Percentiles rank a stretch among this genome's conserved stretches.
These are phyloP conservation scores for Watsonalla binaria DNA, from an alignment of 2,888 invertebrate species.

Conservation along the genomic window DNA sequence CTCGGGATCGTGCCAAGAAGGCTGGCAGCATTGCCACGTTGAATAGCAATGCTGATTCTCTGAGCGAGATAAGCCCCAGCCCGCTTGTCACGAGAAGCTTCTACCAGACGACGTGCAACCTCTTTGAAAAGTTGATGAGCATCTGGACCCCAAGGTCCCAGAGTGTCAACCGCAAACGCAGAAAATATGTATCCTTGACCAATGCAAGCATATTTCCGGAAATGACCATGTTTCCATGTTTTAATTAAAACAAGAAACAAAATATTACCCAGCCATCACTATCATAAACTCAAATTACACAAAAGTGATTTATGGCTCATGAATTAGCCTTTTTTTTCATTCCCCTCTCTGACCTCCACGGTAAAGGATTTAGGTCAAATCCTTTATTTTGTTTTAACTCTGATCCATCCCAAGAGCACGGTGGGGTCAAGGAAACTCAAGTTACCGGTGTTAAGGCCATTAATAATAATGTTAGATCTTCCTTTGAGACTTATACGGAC, in stretches of 20 bases:
- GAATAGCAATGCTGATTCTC: no score
- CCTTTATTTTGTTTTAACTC: background rate
- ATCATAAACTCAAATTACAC: background rate
- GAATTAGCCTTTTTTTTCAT: background rate
- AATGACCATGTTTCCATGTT: no score
- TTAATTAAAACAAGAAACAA: background rate
- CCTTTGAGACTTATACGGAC: background rate
- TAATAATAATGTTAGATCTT: background rate
- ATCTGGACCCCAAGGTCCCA: no score
- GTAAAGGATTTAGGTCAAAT: background rate
- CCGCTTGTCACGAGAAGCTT: no score
- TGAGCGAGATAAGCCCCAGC: no score
- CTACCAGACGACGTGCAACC: no score
- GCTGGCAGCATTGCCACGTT: no score
- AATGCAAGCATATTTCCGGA: no score
- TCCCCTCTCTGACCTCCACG: background rate
- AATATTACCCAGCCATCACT: background rate
- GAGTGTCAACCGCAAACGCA: no score
- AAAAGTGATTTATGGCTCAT: background rate
- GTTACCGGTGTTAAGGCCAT: background rate
- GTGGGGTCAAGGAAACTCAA: background rate
- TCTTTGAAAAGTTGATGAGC: no score
- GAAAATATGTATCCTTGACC: no score
- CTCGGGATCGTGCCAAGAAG: no score
- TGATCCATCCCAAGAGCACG: background rate